phyloP scores from a whole-genome alignment of 2,888 invertebrate species.

The Drosophila cognata region DNA sequence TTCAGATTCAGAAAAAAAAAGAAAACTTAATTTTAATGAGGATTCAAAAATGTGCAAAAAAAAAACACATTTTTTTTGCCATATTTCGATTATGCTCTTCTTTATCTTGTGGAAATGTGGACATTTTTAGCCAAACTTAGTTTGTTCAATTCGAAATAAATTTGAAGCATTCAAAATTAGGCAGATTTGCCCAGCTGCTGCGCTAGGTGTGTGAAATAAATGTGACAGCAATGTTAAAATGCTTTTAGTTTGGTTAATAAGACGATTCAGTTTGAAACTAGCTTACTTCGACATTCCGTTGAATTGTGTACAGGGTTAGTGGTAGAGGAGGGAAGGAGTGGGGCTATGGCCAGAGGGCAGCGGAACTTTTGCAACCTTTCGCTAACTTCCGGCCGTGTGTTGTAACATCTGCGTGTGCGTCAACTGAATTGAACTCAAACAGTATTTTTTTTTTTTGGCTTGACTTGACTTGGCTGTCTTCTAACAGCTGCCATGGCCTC shows the following conservation, averaged over 20 bases:
- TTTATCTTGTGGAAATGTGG: background rate
- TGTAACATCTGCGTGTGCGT: slow-evolving; percentile 72
- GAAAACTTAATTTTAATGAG: background rate
- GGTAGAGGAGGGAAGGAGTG: background rate
- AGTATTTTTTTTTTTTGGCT: slow-evolving; percentile 4
- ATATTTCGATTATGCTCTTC: background rate
- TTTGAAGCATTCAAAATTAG: background rate
- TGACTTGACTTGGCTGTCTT: slow-evolving; percentile 28
- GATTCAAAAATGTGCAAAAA: background rate
- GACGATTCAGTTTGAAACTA: background rate
- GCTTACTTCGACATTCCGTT: background rate
- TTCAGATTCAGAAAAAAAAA: background rate
- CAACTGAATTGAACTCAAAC: slow-evolving; percentile 25
- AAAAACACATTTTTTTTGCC: background rate
- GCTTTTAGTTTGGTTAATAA: background rate
- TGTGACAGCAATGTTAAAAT: background rate
- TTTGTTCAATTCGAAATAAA: no score
- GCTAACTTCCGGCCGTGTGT: slow-evolving; percentile 75
- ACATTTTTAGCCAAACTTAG: no score
- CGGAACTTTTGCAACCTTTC: slow-evolving; percentile 68
- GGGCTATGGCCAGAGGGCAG: background rate
- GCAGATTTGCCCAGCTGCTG: background rate
- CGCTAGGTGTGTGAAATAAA: background rate
- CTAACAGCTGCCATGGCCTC: slow-evolving; percentile 53
- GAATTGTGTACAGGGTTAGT: background rate